Conservation (phyloP, 2,888 invertebrate species). For the Opisthograptis luteolata region DNA sequence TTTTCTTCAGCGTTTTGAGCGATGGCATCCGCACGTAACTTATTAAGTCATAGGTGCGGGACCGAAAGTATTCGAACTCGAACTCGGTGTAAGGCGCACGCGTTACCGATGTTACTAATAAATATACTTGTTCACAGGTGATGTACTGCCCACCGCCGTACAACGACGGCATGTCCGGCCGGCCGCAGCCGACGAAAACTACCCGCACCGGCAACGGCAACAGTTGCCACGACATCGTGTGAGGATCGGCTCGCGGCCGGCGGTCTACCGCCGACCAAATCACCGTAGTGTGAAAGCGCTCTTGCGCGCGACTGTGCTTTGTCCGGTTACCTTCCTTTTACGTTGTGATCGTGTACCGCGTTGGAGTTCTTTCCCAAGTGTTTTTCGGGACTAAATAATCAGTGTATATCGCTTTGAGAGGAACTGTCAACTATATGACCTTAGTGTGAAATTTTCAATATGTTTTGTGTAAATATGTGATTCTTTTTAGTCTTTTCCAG, state of each 20-base stretch:
- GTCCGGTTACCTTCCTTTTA: too few relatives aligned
- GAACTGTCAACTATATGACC: neutral
- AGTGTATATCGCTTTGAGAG: neutral
- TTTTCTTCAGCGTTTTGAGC: too few relatives aligned
- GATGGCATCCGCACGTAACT: too few relatives aligned
- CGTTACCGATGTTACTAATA: neutral
- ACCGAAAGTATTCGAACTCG: too few relatives aligned
- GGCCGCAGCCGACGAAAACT: constrained; percentile 86
- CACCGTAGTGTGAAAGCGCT: constrained; percentile 60
- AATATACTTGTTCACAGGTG: constrained; percentile 61
- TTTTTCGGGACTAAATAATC: neutral
- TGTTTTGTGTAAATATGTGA: constrained; percentile 29
- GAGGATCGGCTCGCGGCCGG: constrained; percentile 72
- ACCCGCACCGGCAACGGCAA: constrained; percentile 89
- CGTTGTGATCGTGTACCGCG: too few relatives aligned
- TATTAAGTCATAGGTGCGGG: too few relatives aligned
- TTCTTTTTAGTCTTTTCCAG: neutral
- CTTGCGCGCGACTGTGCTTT: neutral
- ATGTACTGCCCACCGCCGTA: constrained; percentile 85
- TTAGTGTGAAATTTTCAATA: neutral
- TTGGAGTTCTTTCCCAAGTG: too few relatives aligned
- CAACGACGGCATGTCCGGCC: constrained; percentile 57
- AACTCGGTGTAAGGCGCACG: too few relatives aligned
- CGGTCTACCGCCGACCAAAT: constrained; percentile 59
- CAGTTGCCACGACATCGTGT: constrained; percentile 84